Evolutionary conservation across 2,888 invertebrate genomes (phyloP).

Genomic region (Ophion costatus): DNA sequence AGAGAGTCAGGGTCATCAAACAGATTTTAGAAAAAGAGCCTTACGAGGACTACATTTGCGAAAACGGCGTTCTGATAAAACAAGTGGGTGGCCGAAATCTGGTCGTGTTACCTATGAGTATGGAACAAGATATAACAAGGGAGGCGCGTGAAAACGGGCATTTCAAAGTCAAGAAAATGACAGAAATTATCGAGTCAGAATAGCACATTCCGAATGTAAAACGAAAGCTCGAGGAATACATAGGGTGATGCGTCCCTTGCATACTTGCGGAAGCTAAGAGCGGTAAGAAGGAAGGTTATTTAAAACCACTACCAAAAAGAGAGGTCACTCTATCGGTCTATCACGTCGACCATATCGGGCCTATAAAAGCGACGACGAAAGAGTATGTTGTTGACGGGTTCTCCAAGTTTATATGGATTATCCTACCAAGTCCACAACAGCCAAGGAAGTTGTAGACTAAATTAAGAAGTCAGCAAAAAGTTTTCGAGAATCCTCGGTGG

Average conservation of each 20-base stretch:
- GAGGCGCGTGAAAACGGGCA: slow-evolving; percentile 61
- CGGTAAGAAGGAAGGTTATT: slow-evolving; percentile 73
- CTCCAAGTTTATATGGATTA: slow-evolving; percentile 77
- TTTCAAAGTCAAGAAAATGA: slow-evolving; percentile 54
- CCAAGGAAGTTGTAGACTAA: slow-evolving; percentile 66
- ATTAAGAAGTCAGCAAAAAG: slow-evolving; percentile 47
- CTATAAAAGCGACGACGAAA: slow-evolving; percentile 73
- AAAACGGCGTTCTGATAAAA: slow-evolving; percentile 52
- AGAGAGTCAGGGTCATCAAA: slow-evolving; percentile 55
- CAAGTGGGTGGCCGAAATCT: slow-evolving; percentile 24
- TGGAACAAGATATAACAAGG: slow-evolving; percentile 48
- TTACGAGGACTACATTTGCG: slow-evolving; percentile 56
- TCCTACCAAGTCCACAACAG: slow-evolving; percentile 72
- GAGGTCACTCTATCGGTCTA: slow-evolving; percentile 72
- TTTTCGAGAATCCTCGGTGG: slow-evolving; percentile 64
- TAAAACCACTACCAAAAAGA: slow-evolving; percentile 73
- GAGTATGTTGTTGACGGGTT: slow-evolving; percentile 76
- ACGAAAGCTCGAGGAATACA: slow-evolving; percentile 53
- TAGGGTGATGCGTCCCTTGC: slow-evolving; percentile 69
- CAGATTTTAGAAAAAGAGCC: slow-evolving; percentile 46
- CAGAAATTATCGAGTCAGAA: slow-evolving; percentile 41
- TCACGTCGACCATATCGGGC: slow-evolving; percentile 77
- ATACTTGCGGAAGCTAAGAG: slow-evolving; percentile 71
- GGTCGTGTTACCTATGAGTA: slow-evolving; percentile 38
- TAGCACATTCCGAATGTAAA: slow-evolving; percentile 58